Conservation (phyloP, 1,140 invertebrate species). For the Laupala kohalensis region DNA sequence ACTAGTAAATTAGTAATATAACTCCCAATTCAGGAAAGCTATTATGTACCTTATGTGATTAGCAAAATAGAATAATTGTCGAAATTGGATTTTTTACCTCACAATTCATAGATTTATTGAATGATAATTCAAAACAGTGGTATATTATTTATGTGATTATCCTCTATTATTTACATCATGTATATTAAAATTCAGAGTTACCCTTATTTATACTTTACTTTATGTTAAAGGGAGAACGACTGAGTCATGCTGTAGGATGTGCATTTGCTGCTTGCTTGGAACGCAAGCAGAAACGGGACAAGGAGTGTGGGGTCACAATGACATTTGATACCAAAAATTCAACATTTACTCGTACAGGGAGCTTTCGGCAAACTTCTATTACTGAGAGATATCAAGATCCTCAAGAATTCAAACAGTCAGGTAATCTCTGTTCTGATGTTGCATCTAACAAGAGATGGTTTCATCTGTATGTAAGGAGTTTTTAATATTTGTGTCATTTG, state of each 20-base stretch:
- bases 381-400: constrained; percentile 60
- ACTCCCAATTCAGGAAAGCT: too few relatives aligned
- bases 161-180: too few relatives aligned
- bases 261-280: constrained; percentile 97
- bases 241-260: constrained; percentile 98
- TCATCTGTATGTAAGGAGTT: background rate
- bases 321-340: constrained; percentile 86
- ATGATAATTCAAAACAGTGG: too few relatives aligned
- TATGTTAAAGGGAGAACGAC: constrained; percentile 68
- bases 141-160: too few relatives aligned
- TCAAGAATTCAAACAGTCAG: constrained; percentile 33
- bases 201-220: too few relatives aligned
- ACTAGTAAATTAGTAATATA: too few relatives aligned
- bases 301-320: constrained; percentile 88
- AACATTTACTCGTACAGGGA: constrained; percentile 87
- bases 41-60: too few relatives aligned
- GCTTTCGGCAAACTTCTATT: constrained; percentile 70
- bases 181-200: too few relatives aligned
- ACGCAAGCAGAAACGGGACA: constrained; percentile 92
- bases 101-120: too few relatives aligned
- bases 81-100: too few relatives aligned
- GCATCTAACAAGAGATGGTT: too few relatives aligned
- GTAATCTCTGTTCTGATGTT: background rate
- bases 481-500: background rate
- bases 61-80: too few relatives aligned